Evolutionary conservation across 2,113 vertebrate species (phyloP).

Genomic region (Columbina picui): DNA sequence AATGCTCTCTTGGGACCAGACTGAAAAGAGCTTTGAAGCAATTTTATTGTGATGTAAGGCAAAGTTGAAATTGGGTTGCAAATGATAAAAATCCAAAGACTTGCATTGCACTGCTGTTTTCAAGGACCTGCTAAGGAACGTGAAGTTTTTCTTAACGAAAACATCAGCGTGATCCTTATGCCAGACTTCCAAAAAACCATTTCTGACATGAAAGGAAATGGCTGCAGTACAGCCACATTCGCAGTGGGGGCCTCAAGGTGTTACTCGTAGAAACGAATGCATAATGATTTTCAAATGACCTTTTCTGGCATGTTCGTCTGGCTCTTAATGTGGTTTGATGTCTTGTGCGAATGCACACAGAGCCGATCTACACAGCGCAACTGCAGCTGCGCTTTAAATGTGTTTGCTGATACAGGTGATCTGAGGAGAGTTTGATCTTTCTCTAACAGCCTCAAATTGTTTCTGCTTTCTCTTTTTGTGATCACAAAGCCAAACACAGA

Average conservation of each 20-base stretch:
- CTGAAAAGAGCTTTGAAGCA: constrained; percentile 44
- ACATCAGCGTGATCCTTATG: not conserved
- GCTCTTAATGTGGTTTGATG: not conserved
- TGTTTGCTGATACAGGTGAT: constrained; percentile 3
- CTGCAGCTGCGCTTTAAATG: not conserved
- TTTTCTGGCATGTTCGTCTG: not conserved
- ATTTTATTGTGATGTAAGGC: constrained; percentile 17
- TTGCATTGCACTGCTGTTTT: not conserved
- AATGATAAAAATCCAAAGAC: constrained; percentile 11
- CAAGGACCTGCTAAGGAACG: not conserved
- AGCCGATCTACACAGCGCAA: not conserved
- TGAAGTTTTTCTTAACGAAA: not conserved
- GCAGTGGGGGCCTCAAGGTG: constrained; percentile 23
- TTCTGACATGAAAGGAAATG: constrained; percentile 26
- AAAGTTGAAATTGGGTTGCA: constrained; percentile 15
- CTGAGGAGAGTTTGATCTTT: constrained; percentile 15
- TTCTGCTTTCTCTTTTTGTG: not conserved
- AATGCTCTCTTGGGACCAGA: not conserved
- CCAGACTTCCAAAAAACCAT: not conserved
- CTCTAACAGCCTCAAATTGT: not conserved
- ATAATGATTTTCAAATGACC: constrained; percentile 44
- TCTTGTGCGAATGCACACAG: not conserved
- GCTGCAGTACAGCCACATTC: not conserved
- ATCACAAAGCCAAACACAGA: not conserved
- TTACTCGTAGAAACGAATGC: constrained; percentile 36